Base-by-base conservation (phyloP, 2,888 invertebrate genomes). In the Plebejus anna region DNA sequence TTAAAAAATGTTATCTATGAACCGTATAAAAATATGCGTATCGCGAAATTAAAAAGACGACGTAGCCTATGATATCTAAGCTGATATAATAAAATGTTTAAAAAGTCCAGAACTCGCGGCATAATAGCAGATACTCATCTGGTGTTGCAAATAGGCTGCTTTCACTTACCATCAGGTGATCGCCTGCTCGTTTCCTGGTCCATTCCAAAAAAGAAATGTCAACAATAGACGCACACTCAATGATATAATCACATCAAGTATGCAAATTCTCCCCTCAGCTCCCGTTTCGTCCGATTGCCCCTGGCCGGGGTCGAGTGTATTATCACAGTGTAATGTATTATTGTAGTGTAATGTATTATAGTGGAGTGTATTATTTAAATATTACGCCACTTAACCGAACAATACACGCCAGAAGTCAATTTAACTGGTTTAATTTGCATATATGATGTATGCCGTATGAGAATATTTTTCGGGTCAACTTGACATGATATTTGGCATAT, bases 301-400 rank as follows among this genome's bases (percentile, higher is more conserved):
- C 66, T 3, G 13, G 66, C 47, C 47, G 66, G 32, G 61, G 61
- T 66, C 61, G 66, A 22, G 32, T 66, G 13, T 66, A 47, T 71
- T 71, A 42, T n/a, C 70, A n/a, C 55, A 59, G 57, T 71, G 59
- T 42, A 57, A 70, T 55, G 16, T 55, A 76, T 76, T 70, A 42
- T 76, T 76, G 55, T 42, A 70, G 51, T 42, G 76, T 36, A 61
- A 9, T 61, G 66, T 66, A 66, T 36, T 66, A 36, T 36, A 57
- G 71, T 76, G 71, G 75, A 83, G 85, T 88, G 82, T 81, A 88
- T 88, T 87, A 88, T 88, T 87, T 84, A 78, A 87, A 87, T 86
- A 87, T 87, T 87, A 87, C 85, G 84, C 85, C 83, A 88, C 85
- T 87, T 86, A 84, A 55, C 78, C 72, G 77, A 82, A 88, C 88